A percentile compares a stretch with the other conserved stretches of the same genome.
Conservation (phyloP, 2,113 vertebrate genomes). For the Cromileptes altivelis region DNA sequence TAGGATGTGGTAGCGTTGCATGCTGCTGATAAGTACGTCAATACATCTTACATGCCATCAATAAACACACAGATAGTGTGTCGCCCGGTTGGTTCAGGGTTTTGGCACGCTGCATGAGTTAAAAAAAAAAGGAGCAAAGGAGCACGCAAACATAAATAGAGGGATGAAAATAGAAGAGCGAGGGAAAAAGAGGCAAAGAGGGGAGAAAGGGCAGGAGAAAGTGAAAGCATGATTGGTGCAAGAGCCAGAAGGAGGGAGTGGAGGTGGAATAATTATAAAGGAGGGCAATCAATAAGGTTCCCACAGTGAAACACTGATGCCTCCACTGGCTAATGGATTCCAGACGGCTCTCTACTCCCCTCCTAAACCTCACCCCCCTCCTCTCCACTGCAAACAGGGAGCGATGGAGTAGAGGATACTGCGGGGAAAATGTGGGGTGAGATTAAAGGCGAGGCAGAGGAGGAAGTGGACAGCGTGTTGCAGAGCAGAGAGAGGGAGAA, state of each 20-base stretch:
- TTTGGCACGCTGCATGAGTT: background rate
- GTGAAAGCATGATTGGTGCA: slow-evolving; percentile 54
- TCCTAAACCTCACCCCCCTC: slow-evolving; percentile 23
- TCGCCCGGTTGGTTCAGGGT: slow-evolving; percentile 1
- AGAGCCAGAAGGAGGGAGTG: slow-evolving; percentile 58
- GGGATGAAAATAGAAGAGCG: slow-evolving; percentile 11
- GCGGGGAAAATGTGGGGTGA: slow-evolving; percentile 35
- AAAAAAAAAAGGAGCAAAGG: slow-evolving; percentile 7
- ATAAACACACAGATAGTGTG: slow-evolving; percentile 29
- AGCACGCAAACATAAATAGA: slow-evolving; percentile 2
- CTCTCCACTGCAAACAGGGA: slow-evolving; percentile 28
- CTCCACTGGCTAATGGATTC: slow-evolving; percentile 83
- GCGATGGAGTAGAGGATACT: slow-evolving; percentile 41
- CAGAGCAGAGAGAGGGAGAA: slow-evolving; percentile 1
- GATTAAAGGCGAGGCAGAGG: slow-evolving; percentile 41
- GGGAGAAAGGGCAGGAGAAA: slow-evolving; percentile 23
- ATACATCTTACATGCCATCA: slow-evolving; percentile 27
- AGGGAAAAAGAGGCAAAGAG: background rate
- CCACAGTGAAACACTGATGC: slow-evolving; percentile 83
- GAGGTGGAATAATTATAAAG: slow-evolving; percentile 82
- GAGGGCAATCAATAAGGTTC: slow-evolving; percentile 87
- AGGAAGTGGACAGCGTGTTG: slow-evolving; percentile 19
- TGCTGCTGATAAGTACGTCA: slow-evolving; percentile 46
- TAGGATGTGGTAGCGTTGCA: slow-evolving; percentile 47
- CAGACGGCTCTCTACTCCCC: slow-evolving; percentile 66